Base-by-base conservation (phyloP, 2,797 vertebrate species). In the Eremophila alpestris region DNA sequence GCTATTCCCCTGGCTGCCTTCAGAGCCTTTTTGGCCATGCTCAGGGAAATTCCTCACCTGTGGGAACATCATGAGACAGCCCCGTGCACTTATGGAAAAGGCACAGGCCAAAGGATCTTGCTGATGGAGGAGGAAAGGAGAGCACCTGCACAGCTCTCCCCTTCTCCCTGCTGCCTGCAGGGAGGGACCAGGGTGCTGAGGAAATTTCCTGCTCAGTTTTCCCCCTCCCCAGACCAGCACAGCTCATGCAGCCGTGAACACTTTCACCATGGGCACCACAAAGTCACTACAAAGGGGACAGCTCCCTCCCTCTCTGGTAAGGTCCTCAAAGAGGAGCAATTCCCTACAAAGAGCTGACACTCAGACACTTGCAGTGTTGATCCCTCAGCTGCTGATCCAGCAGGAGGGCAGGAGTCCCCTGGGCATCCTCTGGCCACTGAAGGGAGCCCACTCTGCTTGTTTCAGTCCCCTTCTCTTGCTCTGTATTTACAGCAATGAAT, bases 231-330 rank as follows among this genome's bases (percentile, higher is more conserved):
- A 46, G 38, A 30, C 17, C 14, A 56, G 40, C 16, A 59, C 58
- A 19, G 63, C 46, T n/a, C 54, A 6, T 4, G 29, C 29, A 60
- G n/a, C 10, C 43, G 5, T 5, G 7, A 38, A 5, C 5, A 6
- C 29, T 84, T 38, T 20, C 22, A 73, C n/a, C 10, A 1, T 0
- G 0, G 8, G 16, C 27, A 6, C 34, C 15, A 7, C 9, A 4
- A 40, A 52, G 26, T n/a, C 64, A 27, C 20, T 19, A 19, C 6
- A 3, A n/a, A 80, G 29, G 68, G 73, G 16, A 36, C n/a, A 58
- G 4, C 20, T 51, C 36, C 27, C 71, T 78, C 27, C 27, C 30
- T 36, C 64, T 32, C 55, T 52, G 38, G 38, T 24, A 16, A 55
- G 24, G 11, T 26, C 7, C 23, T 23, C 7, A 0, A 1, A 15